Evolutionary conservation across 2,888 invertebrate genomes (phyloP).

Genomic region (Pristionchus mayeri): DNA sequence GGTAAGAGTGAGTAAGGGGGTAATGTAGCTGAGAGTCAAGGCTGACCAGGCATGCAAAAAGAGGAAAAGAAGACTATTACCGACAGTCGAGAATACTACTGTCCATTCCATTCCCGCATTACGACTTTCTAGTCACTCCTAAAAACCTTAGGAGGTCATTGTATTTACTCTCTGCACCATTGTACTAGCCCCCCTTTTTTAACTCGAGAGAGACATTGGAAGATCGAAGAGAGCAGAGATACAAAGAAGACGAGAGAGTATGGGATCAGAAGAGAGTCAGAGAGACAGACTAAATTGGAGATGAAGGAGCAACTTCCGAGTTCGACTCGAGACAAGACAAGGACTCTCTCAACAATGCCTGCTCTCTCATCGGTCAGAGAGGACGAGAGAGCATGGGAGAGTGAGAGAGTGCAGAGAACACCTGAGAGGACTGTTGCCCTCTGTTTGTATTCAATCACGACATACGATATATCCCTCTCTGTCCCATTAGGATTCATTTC

Average conservation of each 20-base stretch:
- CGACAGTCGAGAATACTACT: no score
- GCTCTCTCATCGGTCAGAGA: not conserved
- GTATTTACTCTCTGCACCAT: slow-evolving; percentile 34
- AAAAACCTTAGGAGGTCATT: slow-evolving; percentile 40
- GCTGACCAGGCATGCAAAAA: slow-evolving; percentile 1
- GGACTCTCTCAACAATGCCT: not conserved
- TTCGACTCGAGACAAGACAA: not conserved
- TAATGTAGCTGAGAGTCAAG: slow-evolving; percentile 27
- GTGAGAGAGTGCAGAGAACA: slow-evolving; percentile 18
- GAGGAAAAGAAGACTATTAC: slow-evolving; percentile 12
- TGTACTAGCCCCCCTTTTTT: not conserved
- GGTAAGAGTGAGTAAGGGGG: not conserved
- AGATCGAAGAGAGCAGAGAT: slow-evolving; percentile 4
- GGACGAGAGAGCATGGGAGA: not conserved
- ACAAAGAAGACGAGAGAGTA: slow-evolving; percentile 27
- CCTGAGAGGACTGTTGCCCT: not conserved
- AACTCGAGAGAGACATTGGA: not conserved
- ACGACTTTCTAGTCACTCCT: no score
- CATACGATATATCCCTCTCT: not conserved
- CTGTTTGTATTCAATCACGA: slow-evolving; percentile 20
- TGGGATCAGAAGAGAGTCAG: not conserved
- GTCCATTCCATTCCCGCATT: not conserved
- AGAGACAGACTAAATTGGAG: slow-evolving; percentile 12
- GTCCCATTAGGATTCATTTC: slow-evolving; percentile 31
- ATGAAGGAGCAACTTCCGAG: slow-evolving; percentile 18